Evolutionary conservation across 2,113 vertebrate species (phyloP), one percentile per base, ranked within the genome.

Genomic region (Ictalurus furcatus): DNA sequence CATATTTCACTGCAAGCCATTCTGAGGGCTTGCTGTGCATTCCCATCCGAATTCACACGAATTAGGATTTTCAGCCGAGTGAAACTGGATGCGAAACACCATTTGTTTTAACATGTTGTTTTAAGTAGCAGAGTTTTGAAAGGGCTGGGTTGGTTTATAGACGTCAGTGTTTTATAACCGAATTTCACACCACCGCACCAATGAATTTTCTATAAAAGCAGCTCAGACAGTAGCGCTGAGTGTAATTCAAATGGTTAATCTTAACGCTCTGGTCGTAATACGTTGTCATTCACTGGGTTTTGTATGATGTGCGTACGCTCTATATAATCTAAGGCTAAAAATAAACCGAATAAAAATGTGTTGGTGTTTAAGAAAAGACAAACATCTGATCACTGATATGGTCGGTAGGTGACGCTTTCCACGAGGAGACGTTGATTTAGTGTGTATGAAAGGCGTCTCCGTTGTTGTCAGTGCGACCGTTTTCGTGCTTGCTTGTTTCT

Each of bases 1-100:
- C 86, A 54, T 91, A 86, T 91, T 90, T 90, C 88, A 90, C 65
- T 48, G 44, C 54, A 21, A 52, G 40, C 85, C 58, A 58, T 87
- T 78, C 54, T 17, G 86, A 44, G n/a, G 80, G 25, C 54, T 34
- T 23, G 58, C 54, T 82, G n/a, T 81, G 9, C 34, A 7, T 61
- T 59, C 48, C 21, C 54, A 52, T 86, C 28, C 84, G 88, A 71
- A 67, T 89, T 89, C 86, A 61, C 79, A 78, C 74, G 67, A 61
- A 71, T 48, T n/a, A 40, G 14, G 59, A 73, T 74, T 86, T 81
- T 79, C 34, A 63, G 69, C 61, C 12, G 11, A 87, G 59, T 63
- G 34, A 44, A 25, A 76, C 83, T 83, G 5, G 61, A 87, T 91
- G 71, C 17, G 73, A 58, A 34, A 37, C 28, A 67, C 59, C 71